Base-by-base conservation (phyloP, 1,140 invertebrate genomes). In the Brachionus angularis region DNA sequence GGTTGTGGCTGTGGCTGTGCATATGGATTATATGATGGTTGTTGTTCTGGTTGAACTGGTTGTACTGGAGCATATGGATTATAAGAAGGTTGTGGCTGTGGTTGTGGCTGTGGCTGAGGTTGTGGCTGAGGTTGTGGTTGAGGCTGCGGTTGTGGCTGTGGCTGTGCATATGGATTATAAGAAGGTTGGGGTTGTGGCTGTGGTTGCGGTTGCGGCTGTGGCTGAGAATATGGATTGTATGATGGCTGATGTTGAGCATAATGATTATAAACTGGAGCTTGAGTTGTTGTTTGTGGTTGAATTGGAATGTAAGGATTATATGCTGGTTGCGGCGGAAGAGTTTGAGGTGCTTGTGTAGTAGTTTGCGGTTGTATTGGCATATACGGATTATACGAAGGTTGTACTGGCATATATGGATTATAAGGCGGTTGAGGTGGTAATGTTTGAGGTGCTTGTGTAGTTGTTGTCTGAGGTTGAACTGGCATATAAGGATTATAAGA, bases 291-390 rank as follows among this genome's bases (percentile, higher is more conserved):
- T 42, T n/a, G n/a, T n/a, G n/a, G n/a, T n/a, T n/a, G n/a, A n/a
- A n/a, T n/a, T n/a, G n/a, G n/a, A n/a, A n/a, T n/a, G n/a, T n/a
- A n/a, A n/a, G n/a, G n/a, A n/a, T n/a, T n/a, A n/a, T n/a, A n/a
- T n/a, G n/a, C n/a, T n/a, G n/a, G n/a, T n/a, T n/a, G n/a, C n/a
- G n/a, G n/a, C n/a, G n/a, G n/a, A n/a, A n/a, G n/a, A n/a, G n/a
- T n/a, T n/a, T n/a, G 39, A 14, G 39, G 8, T 42, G 39, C 8
- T 42, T 42, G 39, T 42, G 33, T 7, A 3, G 14, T 42, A 7
- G 39, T 14, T 42, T 55, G 49, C 2, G 49, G 50, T 18, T 53
- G 50, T n/a, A n/a, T n/a, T n/a, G n/a, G n/a, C n/a, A n/a, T n/a
- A 33, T 53, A 53, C 16, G 29, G 53, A 3, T 58, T 18, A 36